A percentile compares a stretch with the other conserved stretches of the same genome.
These are phyloP conservation scores for Trogon melanurus DNA, from an alignment of 2,113 vertebrate species.

Conservation along the genomic window DNA sequence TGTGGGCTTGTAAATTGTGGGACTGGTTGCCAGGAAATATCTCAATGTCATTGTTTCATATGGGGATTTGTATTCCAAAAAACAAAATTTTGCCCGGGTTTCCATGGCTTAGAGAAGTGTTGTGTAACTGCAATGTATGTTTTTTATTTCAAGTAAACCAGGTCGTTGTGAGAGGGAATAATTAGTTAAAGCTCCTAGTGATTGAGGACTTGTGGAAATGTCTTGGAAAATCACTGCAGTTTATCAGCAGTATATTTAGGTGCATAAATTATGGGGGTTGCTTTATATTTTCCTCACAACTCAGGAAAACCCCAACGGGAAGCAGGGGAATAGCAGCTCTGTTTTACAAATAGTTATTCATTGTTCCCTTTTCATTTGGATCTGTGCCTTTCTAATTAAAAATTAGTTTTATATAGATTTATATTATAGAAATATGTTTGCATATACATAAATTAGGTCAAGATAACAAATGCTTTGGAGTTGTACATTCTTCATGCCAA, in stretches of 20 bases:
- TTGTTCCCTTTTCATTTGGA: background rate
- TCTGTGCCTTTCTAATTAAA: background rate
- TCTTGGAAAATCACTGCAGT: background rate
- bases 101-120: background rate
- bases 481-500: background rate
- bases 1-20: background rate
- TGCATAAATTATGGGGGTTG: background rate
- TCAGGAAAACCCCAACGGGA: background rate
- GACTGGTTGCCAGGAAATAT: background rate
- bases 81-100: background rate
- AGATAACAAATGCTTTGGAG: background rate
- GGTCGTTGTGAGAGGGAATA: background rate
- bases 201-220: background rate
- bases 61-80: background rate
- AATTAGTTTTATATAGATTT: background rate
- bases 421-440: background rate
- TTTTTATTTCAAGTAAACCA: background rate
- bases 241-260: background rate
- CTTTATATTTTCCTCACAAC: background rate
- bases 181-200: background rate
- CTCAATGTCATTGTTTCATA: accelerated
- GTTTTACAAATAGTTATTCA: background rate
- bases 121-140: background rate
- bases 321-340: background rate
- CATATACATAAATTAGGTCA: background rate